Base-by-base conservation (phyloP, 2,113 vertebrate genomes). In the Cromileptes altivelis region DNA sequence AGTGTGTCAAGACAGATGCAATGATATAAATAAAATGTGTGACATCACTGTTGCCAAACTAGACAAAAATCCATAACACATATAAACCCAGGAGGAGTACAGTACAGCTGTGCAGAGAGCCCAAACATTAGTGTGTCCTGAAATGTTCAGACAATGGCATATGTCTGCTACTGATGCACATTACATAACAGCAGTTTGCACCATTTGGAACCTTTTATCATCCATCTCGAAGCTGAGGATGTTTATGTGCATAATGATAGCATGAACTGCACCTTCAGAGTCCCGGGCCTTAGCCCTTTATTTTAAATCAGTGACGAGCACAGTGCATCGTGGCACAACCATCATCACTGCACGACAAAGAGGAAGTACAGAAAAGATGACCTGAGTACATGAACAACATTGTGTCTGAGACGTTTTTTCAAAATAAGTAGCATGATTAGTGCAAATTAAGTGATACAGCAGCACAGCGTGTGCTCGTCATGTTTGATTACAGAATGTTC, bases 401-500 rank as follows among this genome's bases (percentile, higher is more conserved):
- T 47, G 40, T 53, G 9, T 4, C 52, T 33, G 11, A 53, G 25
- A 40, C 53, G 33, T 42, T 70, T 18, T 37, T 37, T 37, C 6
- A 37, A 37, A 53, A 45, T 0, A 58, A 23, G 21, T 13, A 57
- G 33, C 12, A 75, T 7, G 19, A 57, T 49, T 55, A 40, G 33
- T 15, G 21, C 8, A 27, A 67, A 73, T 61, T 23, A 8, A 7
- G 10, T n/a, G 30, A 75, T 30, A 18, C 12, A 4, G 40, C 21
- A 63, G 42, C 19, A 77, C 45, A 56, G 25, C 17, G 13, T 72
- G 49, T 64, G 18, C 65, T 69, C 42, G n/a, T 40, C 17, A 27
- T 27, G 33, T 11, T 64, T 25, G 17, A 76, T 40, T 60, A 75
- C 61, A 81, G n/a, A 67, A 55, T 74, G 49, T 75, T 82, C 64